Evolutionary conservation across 1,140 invertebrate genomes (phyloP).

Genomic region (Pachyrhynchus sulphureomaculatus): DNA sequence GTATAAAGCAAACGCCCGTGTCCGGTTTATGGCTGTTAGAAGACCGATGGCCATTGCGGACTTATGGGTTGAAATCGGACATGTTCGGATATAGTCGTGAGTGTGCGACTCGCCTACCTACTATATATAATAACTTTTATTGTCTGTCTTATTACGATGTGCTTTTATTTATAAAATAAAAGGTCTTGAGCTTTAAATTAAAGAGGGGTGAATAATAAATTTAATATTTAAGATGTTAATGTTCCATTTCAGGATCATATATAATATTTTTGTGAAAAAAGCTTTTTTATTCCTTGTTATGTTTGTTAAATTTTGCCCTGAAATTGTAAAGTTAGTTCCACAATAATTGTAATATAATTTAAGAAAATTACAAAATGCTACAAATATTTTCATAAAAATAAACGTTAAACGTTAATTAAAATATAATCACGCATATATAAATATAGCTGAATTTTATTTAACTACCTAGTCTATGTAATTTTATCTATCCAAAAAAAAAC

Average conservation of each 20-base stretch:
- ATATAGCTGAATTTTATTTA: constrained; percentile 43
- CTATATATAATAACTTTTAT: constrained; percentile 37
- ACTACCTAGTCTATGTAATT: constrained; percentile 34
- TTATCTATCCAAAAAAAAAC: constrained; percentile 31
- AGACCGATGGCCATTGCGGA: constrained; percentile 14
- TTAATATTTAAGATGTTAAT: constrained; percentile 43
- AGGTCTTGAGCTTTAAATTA: constrained; percentile 49
- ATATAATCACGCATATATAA: constrained; percentile 50
- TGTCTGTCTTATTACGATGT: constrained; percentile 42
- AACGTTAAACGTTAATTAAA: constrained; percentile 48
- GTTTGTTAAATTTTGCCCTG: constrained; percentile 33
- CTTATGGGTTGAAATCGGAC: constrained; percentile 25
- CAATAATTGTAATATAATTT: constrained; percentile 47
- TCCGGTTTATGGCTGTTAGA: constrained; percentile 21
- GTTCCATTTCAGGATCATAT: constrained; percentile 47
- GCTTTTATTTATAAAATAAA: constrained; percentile 50
- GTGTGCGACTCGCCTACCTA: constrained; percentile 36
- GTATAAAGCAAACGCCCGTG: constrained; percentile 22
- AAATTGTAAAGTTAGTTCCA: constrained; percentile 35
- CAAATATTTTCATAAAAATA: constrained; percentile 49
- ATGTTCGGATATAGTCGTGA: constrained; percentile 29
- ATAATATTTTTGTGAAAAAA: constrained; percentile 47
- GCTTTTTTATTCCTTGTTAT: constrained; percentile 42
- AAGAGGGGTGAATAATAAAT: constrained; percentile 48
- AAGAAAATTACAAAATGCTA: constrained; percentile 48